These are phyloP conservation scores for Chascanopsetta lugubris DNA, from an alignment of 2,113 vertebrate genomes.

Conservation along the genomic window DNA sequence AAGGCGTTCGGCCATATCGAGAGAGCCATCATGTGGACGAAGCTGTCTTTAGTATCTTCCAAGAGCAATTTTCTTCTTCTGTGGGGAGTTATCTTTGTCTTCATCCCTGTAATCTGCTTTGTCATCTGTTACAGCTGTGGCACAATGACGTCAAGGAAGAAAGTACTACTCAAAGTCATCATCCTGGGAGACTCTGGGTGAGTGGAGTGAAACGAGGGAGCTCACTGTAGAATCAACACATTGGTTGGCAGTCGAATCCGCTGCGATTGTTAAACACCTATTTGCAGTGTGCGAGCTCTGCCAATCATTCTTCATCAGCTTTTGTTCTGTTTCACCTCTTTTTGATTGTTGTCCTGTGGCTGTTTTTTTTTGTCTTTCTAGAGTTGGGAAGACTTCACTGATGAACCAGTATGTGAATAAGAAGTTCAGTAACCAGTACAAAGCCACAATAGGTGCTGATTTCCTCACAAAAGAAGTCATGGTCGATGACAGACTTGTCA, in stretches of 20 bases:
- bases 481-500: slow-evolving; percentile 97
- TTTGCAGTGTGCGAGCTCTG: background rate
- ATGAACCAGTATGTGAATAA: slow-evolving; percentile 99
- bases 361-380: slow-evolving; percentile 52
- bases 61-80: background rate
- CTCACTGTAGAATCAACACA: background rate
- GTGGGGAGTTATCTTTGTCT: background rate
- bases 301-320: background rate
- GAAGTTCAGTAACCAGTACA: slow-evolving; percentile 99
- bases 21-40: background rate
- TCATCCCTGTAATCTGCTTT: slow-evolving; percentile 12
- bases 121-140: slow-evolving; percentile 52
- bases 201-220: slow-evolving; percentile 27
- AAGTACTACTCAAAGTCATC: slow-evolving; percentile 82
- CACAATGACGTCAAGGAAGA: slow-evolving; percentile 82
- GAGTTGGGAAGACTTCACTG: slow-evolving; percentile 94
- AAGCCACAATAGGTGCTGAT: slow-evolving; percentile 97
- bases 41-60: background rate
- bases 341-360: slow-evolving; percentile 20
- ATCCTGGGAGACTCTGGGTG: slow-evolving; percentile 81
- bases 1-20: background rate
- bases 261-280: background rate
- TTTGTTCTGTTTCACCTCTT: background rate
- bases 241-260: background rate
- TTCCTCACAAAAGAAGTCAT: slow-evolving; percentile 98